These are phyloP conservation scores for Lepidothrix coronata DNA, from an alignment of 2,113 vertebrate species.

Conservation along the genomic window DNA sequence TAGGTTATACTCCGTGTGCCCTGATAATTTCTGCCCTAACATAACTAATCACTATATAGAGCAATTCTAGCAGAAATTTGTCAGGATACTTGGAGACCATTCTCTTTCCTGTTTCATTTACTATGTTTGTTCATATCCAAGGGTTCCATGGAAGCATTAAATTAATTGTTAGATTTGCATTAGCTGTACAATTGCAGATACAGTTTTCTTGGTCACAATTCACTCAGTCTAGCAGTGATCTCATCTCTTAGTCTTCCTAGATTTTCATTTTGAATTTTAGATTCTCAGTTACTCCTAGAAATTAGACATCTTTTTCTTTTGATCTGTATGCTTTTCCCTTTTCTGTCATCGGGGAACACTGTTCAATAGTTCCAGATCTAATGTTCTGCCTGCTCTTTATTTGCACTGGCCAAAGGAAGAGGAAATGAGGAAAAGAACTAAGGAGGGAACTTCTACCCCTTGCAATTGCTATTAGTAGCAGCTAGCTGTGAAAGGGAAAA, in stretches of 20 bases:
- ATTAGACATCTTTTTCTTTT: not conserved
- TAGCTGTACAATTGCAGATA: not conserved
- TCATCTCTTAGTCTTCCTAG: not conserved
- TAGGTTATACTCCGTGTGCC: not conserved
- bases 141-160: not conserved
- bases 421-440: not conserved
- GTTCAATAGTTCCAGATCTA: not conserved
- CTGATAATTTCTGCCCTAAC: not conserved
- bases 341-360: not conserved
- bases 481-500: not conserved
- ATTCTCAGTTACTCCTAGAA: not conserved
- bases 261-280: not conserved
- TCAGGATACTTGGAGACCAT: not conserved
- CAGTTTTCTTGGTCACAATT: not conserved
- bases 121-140: not conserved
- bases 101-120: not conserved
- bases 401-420: not conserved
- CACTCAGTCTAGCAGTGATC: not conserved
- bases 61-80: not conserved
- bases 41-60: not conserved
- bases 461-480: not conserved
- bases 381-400: not conserved
- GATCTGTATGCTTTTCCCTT: not conserved
- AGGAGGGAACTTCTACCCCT: not conserved
- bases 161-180: not conserved